Evolutionary conservation across 2,113 vertebrate species (phyloP).

Genomic region (Catharus bicknelli): DNA sequence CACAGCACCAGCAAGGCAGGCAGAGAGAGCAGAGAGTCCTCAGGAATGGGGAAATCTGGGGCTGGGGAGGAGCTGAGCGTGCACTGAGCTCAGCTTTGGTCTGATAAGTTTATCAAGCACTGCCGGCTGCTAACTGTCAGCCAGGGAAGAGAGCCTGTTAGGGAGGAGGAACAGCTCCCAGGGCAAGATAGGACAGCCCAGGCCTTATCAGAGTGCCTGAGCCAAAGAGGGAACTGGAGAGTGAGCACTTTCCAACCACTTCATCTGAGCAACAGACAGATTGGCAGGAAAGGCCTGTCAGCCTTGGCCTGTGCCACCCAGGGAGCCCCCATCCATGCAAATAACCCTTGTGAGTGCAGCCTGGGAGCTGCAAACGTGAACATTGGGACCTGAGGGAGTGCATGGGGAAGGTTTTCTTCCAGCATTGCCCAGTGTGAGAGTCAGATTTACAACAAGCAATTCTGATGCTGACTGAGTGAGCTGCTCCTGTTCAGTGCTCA

Average conservation of each 20-base stretch:
- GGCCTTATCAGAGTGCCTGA: constrained; percentile 67
- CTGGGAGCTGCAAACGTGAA: not conserved
- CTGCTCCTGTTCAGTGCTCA: not conserved
- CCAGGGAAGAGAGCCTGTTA: not conserved
- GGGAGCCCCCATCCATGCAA: not conserved
- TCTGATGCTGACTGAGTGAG: not conserved
- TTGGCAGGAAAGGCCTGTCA: constrained; percentile 39
- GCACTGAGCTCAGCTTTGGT: constrained; percentile 61
- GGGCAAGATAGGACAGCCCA: constrained; percentile 65
- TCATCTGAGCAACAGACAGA: constrained; percentile 46
- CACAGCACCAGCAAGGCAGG: not conserved
- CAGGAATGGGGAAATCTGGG: constrained; percentile 81
- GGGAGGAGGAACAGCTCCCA: constrained; percentile 58
- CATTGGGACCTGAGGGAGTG: not conserved
- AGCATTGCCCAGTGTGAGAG: not conserved
- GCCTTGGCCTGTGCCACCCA: not conserved
- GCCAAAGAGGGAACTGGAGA: constrained; percentile 52
- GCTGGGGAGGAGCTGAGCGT: constrained; percentile 61
- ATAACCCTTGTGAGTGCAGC: not conserved
- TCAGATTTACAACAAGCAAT: not conserved
- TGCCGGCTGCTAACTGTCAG: constrained; percentile 83
- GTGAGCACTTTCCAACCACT: constrained; percentile 39
- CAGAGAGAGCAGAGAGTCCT: constrained; percentile 1
- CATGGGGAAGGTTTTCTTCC: not conserved
- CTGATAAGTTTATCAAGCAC: constrained; percentile 89